Conservation (phyloP, 2,888 invertebrate genomes). For the Gibbula magus region DNA sequence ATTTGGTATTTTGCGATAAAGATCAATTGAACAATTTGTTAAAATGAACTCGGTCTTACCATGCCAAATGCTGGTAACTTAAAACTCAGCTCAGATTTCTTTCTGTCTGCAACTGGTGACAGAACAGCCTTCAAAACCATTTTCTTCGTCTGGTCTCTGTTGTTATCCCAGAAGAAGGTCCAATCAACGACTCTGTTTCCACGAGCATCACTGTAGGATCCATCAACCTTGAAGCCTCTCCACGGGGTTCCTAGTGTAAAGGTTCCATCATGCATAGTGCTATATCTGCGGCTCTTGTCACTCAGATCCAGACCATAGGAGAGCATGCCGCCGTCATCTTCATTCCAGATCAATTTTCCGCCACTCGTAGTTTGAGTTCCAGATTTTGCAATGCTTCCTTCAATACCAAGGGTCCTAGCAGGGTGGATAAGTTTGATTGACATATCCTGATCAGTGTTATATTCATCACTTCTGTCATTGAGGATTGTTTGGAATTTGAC, state of each 20-base stretch:
- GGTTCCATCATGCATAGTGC: slow-evolving; percentile 32
- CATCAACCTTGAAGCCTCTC: slow-evolving; percentile 41
- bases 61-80: slow-evolving; percentile 49
- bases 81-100: slow-evolving; percentile 48
- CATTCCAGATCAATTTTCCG: slow-evolving; percentile 53
- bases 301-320: slow-evolving; percentile 34
- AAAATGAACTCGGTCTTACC: slow-evolving; percentile 26
- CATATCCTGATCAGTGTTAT: slow-evolving; percentile 42
- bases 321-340: slow-evolving; percentile 30
- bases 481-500: slow-evolving; percentile 49
- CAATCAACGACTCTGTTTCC: slow-evolving; percentile 45
- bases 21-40: neutral
- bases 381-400: slow-evolving; percentile 38
- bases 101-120: slow-evolving; percentile 31
- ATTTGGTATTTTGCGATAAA: neutral
- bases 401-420: slow-evolving; percentile 50
- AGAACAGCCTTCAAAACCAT: slow-evolving; percentile 48
- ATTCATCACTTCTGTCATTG: slow-evolving; percentile 38
- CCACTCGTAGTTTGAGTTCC: slow-evolving; percentile 34
- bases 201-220: slow-evolving; percentile 25
- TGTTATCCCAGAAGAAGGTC: slow-evolving; percentile 62
- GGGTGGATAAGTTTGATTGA: slow-evolving; percentile 48
- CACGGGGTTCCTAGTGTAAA: slow-evolving; percentile 47
- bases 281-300: slow-evolving; percentile 24
- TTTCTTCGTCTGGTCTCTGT: slow-evolving; percentile 53